Percentiles rank a stretch among this genome's conserved stretches.
These are phyloP conservation scores for Urophycis tenuis DNA, from an alignment of 2,797 vertebrate species.

Conservation along the genomic window DNA sequence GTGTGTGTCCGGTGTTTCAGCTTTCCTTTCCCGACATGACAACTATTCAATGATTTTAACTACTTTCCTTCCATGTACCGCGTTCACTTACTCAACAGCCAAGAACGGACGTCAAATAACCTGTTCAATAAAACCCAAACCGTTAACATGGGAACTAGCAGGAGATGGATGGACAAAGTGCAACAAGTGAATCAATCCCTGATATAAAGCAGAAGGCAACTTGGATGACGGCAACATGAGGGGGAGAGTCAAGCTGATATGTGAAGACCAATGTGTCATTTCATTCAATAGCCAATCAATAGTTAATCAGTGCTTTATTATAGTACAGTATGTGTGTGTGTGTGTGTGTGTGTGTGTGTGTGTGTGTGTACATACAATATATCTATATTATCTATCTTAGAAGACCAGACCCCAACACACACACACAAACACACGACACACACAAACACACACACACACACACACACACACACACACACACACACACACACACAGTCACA, in stretches of 20 bases:
- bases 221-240: background rate
- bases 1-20: constrained; percentile 33
- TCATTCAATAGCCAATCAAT: constrained; percentile 34
- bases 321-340: constrained; percentile 17
- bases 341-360: background rate
- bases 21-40: no score
- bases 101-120: background rate
- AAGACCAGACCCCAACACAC: no score
- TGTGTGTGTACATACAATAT: background rate
- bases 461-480: no score
- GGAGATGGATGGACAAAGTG: background rate
- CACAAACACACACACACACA: no score
- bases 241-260: background rate
- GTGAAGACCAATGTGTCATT: constrained; percentile 12
- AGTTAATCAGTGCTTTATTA: constrained; percentile 40
- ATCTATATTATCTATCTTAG: background rate
- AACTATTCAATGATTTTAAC: background rate
- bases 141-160: background rate
- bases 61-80: background rate
- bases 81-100: background rate
- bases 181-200: constrained; percentile 9
- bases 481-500: no score
- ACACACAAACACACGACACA: no score
- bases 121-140: background rate
- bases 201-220: background rate